Evolutionary conservation across 2,113 vertebrate species (phyloP).

Genomic region (Crotalus horridus): DNA sequence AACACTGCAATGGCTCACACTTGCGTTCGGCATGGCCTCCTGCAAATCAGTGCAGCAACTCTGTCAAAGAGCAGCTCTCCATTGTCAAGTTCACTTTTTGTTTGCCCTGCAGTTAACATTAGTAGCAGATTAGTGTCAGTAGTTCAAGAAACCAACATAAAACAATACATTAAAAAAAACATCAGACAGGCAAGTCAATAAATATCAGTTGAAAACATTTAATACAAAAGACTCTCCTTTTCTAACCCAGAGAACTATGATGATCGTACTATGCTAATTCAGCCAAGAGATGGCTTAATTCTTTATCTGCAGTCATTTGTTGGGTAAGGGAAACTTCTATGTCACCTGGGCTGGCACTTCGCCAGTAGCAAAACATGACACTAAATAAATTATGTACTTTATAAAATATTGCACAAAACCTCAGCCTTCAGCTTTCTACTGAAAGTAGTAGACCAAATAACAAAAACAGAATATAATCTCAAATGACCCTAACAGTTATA

Average conservation of each 20-base stretch:
- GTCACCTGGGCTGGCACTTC: not conserved
- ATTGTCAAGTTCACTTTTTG: not conserved
- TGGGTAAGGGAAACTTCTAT: not conserved
- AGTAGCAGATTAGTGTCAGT: not conserved
- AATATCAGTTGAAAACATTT: conserved; percentile 7
- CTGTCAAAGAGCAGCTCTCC: not conserved
- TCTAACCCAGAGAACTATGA: not conserved
- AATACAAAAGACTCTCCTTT: not conserved
- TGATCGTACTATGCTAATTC: not conserved
- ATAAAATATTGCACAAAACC: not conserved
- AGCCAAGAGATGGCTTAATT: not conserved
- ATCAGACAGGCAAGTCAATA: not conserved
- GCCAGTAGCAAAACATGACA: not conserved
- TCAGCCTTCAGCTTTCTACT: not conserved
- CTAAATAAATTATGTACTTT: not conserved
- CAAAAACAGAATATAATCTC: not conserved
- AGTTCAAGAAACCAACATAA: not conserved
- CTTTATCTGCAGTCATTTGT: not conserved
- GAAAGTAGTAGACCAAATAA: not conserved
- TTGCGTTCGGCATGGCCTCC: not conserved
- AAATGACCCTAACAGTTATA: not conserved
- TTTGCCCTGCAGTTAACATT: not conserved
- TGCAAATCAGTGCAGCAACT: not conserved
- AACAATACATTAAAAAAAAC: not conserved
- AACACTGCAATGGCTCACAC: not conserved